These are phyloP conservation scores for Caenorhabditis imperialis DNA, from an alignment of 2,888 invertebrate species.

Conservation along the genomic window DNA sequence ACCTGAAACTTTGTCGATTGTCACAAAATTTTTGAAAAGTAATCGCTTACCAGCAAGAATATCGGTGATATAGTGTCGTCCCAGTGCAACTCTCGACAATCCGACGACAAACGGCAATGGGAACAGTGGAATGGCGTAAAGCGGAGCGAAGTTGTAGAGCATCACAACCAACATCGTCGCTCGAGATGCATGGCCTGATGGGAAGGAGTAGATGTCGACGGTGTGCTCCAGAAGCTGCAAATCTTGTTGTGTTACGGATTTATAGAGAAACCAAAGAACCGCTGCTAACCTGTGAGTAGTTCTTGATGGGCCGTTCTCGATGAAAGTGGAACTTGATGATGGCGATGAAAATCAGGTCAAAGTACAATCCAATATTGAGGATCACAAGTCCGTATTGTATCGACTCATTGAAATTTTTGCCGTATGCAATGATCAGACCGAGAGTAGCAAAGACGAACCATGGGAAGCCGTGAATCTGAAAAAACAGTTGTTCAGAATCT, in stretches of 20 bases:
- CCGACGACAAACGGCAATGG: constrained; percentile 82
- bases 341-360: constrained; percentile 71
- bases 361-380: constrained; percentile 66
- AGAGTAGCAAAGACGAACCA: constrained; percentile 56
- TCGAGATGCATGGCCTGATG: constrained; percentile 93
- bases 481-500: neutral
- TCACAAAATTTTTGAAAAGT: neutral
- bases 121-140: constrained; percentile 13
- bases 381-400: constrained; percentile 58
- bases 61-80: constrained; percentile 90
- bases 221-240: constrained; percentile 40
- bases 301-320: constrained; percentile 66
- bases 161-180: constrained; percentile 85
- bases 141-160: constrained; percentile 34
- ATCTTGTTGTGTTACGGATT: neutral
- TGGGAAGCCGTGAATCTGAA: constrained; percentile 59
- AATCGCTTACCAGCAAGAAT: constrained; percentile 84
- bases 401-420: constrained; percentile 38
- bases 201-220: constrained; percentile 90
- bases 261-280: neutral
- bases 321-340: constrained; percentile 67
- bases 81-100: constrained; percentile 87
- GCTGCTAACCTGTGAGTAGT: constrained; percentile 6
- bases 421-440: constrained; percentile 45
- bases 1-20: constrained; percentile 37